Conservation (phyloP, 2,113 vertebrate species). For the Rhineura floridana region DNA sequence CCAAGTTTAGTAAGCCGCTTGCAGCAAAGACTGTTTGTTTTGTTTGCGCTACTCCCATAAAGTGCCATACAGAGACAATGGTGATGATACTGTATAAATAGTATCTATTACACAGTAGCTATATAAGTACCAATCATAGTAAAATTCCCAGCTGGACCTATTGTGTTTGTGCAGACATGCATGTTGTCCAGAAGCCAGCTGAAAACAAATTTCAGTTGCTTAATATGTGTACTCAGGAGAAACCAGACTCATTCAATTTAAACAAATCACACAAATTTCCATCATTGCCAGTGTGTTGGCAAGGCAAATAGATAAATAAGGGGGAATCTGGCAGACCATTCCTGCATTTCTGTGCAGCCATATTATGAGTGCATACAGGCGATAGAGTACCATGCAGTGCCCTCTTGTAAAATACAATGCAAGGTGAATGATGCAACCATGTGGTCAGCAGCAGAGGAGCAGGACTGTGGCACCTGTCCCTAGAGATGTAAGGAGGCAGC, state of each 20-base stretch:
- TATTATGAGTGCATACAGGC: not conserved
- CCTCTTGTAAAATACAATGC: not conserved
- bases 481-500: no score
- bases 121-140: not conserved
- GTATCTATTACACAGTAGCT: not conserved
- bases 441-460: not conserved
- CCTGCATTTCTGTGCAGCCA: not conserved
- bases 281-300: slow-evolving; percentile 44
- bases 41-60: not conserved
- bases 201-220: slow-evolving; percentile 45
- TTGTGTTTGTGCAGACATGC: slow-evolving; percentile 45
- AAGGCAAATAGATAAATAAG: slow-evolving; percentile 30
- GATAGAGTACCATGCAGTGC: not conserved
- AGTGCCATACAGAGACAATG: not conserved
- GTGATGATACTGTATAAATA: not conserved
- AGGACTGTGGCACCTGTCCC: no score
- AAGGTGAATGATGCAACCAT: not conserved
- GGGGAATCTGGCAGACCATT: slow-evolving; percentile 31
- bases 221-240: slow-evolving; percentile 45
- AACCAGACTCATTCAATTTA: slow-evolving; percentile 58
- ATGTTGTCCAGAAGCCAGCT: slow-evolving; percentile 34
- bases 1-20: not conserved
- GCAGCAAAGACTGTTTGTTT: not conserved
- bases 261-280: slow-evolving; percentile 25
- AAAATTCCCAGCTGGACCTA: not conserved